A percentile compares a stretch with the other conserved stretches of the same genome.
phyloP scores from a whole-genome alignment of 2,888 invertebrate species.

The Stomorhina lunata region DNA sequence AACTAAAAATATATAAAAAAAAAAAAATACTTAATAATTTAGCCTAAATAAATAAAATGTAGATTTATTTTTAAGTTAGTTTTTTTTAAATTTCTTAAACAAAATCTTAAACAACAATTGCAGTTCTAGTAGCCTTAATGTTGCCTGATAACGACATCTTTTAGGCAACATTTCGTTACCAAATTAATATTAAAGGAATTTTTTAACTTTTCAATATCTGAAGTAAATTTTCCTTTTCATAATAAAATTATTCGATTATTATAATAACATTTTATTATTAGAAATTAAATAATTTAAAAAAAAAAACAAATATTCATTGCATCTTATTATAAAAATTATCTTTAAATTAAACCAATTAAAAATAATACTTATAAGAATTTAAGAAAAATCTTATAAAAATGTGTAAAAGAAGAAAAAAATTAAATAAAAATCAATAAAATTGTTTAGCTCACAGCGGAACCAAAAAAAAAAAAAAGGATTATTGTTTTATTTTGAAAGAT shows the following conservation, averaged over 20 bases:
- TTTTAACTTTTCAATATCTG: conserved; percentile 8
- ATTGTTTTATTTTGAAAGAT: conserved; percentile 10
- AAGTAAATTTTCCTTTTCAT: not conserved
- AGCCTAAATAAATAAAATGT: conserved; percentile 39
- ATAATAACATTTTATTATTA: conserved; percentile 48
- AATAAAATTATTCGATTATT: not conserved
- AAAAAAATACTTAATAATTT: conserved; percentile 29
- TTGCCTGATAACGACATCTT: conserved; percentile 32
- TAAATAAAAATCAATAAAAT: conserved; percentile 54
- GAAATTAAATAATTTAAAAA: conserved; percentile 39
- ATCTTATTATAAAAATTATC: conserved; percentile 49
- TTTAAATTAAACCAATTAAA: conserved; percentile 45
- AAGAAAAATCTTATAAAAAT: conserved; percentile 52
- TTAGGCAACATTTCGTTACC: conserved; percentile 2
- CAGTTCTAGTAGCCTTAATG: conserved; percentile 65
- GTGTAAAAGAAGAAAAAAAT: conserved; percentile 55
- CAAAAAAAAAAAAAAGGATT: conserved; percentile 51
- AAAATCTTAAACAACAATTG: conserved; percentile 40
- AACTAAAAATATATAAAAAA: not conserved
- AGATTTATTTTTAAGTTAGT: conserved; percentile 33
- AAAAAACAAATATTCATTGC: conserved; percentile 44
- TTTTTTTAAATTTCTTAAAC: conserved; percentile 29
- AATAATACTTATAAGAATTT: conserved; percentile 48
- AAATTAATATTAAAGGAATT: not conserved
- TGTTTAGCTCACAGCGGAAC: conserved; percentile 63